Evolutionary conservation across 1,140 invertebrate species (phyloP).

Genomic region (Pachyrhynchus sulphureomaculatus): DNA sequence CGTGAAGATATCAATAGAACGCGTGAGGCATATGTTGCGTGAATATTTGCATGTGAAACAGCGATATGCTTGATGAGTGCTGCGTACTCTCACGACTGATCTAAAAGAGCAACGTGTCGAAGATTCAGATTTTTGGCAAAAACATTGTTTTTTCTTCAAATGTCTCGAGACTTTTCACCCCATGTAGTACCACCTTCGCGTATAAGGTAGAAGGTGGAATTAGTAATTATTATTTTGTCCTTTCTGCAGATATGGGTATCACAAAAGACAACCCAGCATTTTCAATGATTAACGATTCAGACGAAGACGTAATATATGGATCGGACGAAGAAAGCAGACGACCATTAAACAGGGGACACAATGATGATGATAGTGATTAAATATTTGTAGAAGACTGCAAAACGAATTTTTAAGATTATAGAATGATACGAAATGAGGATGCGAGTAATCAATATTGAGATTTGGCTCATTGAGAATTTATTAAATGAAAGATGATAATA

Average conservation of each 20-base stretch:
- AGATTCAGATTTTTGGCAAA: too few species aligned
- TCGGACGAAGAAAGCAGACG: conserved; percentile 84
- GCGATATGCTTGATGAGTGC: too few species aligned
- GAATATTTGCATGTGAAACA: too few species aligned
- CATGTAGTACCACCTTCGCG: too few species aligned
- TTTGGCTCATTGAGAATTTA: neutral
- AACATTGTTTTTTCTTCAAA: too few species aligned
- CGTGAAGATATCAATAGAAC: too few species aligned
- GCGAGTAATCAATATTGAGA: neutral
- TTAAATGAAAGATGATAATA: neutral
- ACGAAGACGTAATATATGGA: conserved; percentile 95
- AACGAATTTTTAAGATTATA: neutral
- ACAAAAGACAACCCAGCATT: conserved; percentile 97
- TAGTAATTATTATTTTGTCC: too few species aligned
- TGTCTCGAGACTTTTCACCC: too few species aligned
- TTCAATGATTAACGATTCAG: conserved; percentile 98
- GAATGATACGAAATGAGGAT: neutral
- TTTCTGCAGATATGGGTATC: conserved; percentile 76
- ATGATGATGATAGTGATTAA: conserved; percentile 71
- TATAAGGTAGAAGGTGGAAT: too few species aligned
- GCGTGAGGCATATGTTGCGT: too few species aligned
- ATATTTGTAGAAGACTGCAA: neutral
- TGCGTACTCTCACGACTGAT: too few species aligned
- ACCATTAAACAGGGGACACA: conserved; percentile 66
- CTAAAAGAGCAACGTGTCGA: too few species aligned